Conservation (phyloP, 1,140 invertebrate genomes). For the Sitobion miscanthi region DNA sequence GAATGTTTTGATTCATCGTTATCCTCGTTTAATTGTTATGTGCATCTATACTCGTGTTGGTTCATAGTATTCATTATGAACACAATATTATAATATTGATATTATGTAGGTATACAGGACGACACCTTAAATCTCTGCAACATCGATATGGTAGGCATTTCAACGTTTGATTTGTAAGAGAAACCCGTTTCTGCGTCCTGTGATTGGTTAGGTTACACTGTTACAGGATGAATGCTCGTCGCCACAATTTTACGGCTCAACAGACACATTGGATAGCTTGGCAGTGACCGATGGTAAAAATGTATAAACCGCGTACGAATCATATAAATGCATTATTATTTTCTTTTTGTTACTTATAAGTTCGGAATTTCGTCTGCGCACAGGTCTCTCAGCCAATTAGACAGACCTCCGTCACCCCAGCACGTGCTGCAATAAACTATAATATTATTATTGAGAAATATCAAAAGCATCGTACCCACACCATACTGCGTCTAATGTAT, state of each 20-base stretch:
- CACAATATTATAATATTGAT: neutral
- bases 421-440: neutral
- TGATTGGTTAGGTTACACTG: neutral
- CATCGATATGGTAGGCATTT: neutral
- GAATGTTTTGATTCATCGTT: neutral
- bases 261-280: neutral
- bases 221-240: neutral
- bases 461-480: neutral
- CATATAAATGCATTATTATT: conserved; percentile 19
- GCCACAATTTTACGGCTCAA: neutral
- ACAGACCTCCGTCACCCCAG: neutral
- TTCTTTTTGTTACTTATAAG: neutral
- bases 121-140: neutral
- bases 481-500: neutral
- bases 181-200: conserved; percentile 38
- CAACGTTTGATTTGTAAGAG: conserved; percentile 23
- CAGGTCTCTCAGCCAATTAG: neutral
- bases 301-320: conserved; percentile 40
- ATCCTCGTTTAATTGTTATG: neutral
- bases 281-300: neutral
- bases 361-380: neutral
- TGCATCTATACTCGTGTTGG: neutral
- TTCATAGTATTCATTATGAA: neutral
- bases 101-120: no score
- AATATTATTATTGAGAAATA: neutral